Conservation (phyloP, 2,888 invertebrate species). For the Drosophila kokeensis region DNA sequence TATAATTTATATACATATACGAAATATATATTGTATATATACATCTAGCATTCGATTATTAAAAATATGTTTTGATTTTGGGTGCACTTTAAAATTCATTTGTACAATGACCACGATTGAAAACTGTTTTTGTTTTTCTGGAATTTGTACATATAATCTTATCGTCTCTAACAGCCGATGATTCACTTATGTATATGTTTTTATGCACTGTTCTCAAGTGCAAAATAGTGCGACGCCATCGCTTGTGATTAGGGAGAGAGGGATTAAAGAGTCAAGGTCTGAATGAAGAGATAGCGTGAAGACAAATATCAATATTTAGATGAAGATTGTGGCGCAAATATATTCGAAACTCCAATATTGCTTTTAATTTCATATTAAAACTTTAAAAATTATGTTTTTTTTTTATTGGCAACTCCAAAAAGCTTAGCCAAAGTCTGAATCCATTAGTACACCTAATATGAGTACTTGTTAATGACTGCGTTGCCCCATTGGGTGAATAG, state of each 20-base stretch:
- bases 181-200: constrained; percentile 39
- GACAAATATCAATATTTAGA: not conserved
- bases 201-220: constrained; percentile 6
- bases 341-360: not conserved
- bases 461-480: constrained; percentile 40
- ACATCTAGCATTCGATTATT: not conserved
- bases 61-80: constrained; percentile 43
- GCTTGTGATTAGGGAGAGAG: not conserved
- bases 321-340: not conserved
- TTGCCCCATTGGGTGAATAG: constrained; percentile 14
- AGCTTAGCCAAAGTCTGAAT: constrained; percentile 3
- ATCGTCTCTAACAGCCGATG: constrained; percentile 24
- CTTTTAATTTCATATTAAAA: not conserved
- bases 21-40: not conserved
- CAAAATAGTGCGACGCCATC: constrained; percentile 17
- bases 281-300: not conserved
- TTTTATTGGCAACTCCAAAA: not conserved
- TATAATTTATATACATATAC: constrained; percentile 2
- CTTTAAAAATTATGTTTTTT: not conserved
- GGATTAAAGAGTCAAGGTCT: constrained; percentile 24
- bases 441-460: constrained; percentile 47
- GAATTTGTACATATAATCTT: constrained; percentile 21
- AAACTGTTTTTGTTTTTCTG: constrained; percentile 25
- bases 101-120: constrained; percentile 14
- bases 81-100: constrained; percentile 40